Conservation (phyloP, 2,797 vertebrate genomes). For the Cyclopterus lumpus region DNA sequence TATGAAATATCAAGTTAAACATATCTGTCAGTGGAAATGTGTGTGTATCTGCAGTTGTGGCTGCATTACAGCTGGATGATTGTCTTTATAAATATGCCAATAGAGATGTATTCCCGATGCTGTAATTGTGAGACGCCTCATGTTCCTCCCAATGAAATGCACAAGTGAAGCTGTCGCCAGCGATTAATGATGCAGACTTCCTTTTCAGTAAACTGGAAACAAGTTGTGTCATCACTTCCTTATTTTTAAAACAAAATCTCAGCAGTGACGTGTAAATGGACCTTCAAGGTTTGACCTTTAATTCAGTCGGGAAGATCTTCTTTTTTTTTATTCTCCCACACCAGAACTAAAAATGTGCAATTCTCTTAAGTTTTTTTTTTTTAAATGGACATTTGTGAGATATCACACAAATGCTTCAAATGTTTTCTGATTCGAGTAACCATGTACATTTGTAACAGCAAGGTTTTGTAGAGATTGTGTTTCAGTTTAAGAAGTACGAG, state of each 20-base stretch:
- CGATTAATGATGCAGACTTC: conserved; percentile 27
- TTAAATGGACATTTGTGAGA: not conserved
- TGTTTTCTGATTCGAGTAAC: not conserved
- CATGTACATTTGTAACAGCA: not conserved
- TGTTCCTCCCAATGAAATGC: conserved; percentile 41
- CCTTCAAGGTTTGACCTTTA: not conserved
- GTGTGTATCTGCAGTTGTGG: conserved; percentile 14
- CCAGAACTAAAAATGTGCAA: not conserved
- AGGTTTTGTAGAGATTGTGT: not conserved
- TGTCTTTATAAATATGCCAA: conserved; percentile 53
- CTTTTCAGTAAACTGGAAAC: conserved; percentile 16
- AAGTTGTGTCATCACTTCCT: not conserved
- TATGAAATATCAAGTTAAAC: conserved; percentile 2
- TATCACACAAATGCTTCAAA: not conserved
- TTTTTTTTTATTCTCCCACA: not conserved
- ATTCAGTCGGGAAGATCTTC: not conserved
- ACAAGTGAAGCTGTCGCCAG: conserved; percentile 27
- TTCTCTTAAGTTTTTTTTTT: too few relatives aligned
- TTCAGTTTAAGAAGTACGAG: not conserved
- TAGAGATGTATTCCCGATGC: conserved; percentile 26
- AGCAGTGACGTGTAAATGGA: not conserved
- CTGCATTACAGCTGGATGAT: conserved; percentile 25
- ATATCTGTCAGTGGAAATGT: conserved; percentile 11
- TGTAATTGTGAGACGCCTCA: conserved; percentile 32
- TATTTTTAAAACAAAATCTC: not conserved